Evolutionary conservation across 2,113 vertebrate genomes (phyloP).

Genomic region (Patagioenas fasciata): DNA sequence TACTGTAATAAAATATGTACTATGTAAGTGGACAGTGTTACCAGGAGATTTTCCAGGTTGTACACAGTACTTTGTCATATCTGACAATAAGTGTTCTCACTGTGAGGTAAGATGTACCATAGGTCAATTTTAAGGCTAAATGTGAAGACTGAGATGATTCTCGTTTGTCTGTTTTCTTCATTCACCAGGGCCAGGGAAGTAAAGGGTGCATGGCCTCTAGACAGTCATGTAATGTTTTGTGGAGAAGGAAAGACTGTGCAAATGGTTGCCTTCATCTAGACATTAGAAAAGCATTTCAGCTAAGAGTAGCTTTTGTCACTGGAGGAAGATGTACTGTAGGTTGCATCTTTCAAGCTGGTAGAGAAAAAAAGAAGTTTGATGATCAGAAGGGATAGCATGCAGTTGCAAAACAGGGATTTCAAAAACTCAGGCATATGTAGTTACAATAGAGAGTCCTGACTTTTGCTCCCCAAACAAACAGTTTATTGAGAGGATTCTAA

Average conservation of each 20-base stretch:
- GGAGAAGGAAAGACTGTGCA: not conserved
- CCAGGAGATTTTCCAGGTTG: not conserved
- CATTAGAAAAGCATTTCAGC: not conserved
- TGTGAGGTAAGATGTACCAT: not conserved
- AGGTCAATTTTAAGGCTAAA: not conserved
- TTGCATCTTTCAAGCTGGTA: not conserved
- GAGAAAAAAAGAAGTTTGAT: not conserved
- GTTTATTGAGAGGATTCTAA: not conserved
- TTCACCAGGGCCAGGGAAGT: not conserved
- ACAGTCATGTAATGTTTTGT: not conserved
- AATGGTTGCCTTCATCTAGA: not conserved
- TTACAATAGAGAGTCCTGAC: not conserved
- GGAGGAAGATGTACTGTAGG: not conserved
- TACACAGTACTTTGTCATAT: not conserved
- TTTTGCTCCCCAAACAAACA: not conserved
- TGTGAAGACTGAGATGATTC: not conserved
- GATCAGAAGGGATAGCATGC: not conserved
- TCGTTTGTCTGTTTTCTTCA: not conserved
- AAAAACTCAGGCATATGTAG: not conserved
- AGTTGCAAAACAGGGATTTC: not conserved
- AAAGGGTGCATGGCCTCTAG: not conserved
- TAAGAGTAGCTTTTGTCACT: not conserved
- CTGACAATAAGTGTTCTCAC: not conserved
- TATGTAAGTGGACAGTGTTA: not conserved
- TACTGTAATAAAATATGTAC: not conserved